Evolutionary conservation across 1,140 invertebrate genomes (phyloP), one percentile per base, ranked within the genome.

Genomic region (Limonius californicus): DNA sequence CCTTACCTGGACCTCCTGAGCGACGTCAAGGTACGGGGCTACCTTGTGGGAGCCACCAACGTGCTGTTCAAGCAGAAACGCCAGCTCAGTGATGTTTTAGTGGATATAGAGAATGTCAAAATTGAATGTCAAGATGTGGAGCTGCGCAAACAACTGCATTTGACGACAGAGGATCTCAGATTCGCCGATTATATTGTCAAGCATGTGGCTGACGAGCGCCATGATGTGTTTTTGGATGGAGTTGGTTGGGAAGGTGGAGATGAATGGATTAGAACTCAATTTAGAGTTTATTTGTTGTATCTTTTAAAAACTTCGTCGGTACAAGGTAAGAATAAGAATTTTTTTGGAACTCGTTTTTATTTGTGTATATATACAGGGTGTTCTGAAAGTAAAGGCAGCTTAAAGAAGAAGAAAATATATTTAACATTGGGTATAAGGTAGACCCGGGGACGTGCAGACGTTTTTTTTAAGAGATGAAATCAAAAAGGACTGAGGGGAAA

Each of bases 11-110:
- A 99, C 81, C 79, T 97, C 43, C 77, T 99, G 20, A 87, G 86
- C 59, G 94, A 98, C 77, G 81, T 88, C 1, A 92, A 91, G 71
- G 90, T 98, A 6, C 81, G 92, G 64, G 92, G 94, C 50, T 99
- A 96, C 78, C 80, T 98, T 32, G 91, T 98, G 64, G 97, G 97
- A 53, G 97, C 97, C 7, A 98, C 96, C 32, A 99, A 99, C 84
- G 88, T 97, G 14, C 80, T 99, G 6, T 99, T 99, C 73, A 95
- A 95, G 76, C 95, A 98, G 72, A 97, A 97, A 73, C 86, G 89
- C 61, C 90, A 97, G 72, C 77, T 97, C 3, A 91, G 94, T 70
- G 97, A 99, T 81, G 89, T 95, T 23, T 79, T 98, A 54, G 84
- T 99, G 9, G 95, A 97, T 79, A 88, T 97, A 73, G 91, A 93